Conservation (phyloP, 2,888 invertebrate genomes). For the Polyploca ridens region DNA sequence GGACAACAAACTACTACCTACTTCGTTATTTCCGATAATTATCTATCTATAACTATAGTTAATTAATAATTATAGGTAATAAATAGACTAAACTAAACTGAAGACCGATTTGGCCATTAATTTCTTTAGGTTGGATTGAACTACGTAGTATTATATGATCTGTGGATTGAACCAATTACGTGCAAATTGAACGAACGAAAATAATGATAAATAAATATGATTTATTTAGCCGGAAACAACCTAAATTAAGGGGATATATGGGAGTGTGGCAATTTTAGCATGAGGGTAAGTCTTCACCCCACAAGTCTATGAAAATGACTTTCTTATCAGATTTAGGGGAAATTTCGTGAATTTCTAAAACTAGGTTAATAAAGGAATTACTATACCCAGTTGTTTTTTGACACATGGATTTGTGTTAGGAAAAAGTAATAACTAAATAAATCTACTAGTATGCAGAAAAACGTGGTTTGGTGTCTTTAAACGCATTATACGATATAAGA, state of each 20-base stretch:
- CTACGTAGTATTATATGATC: too few relatives aligned
- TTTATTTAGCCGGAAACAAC: constrained; percentile 17
- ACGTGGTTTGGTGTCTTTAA: background rate
- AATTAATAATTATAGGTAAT: too few relatives aligned
- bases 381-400: constrained; percentile 35
- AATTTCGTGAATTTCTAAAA: constrained; percentile 63
- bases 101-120: background rate
- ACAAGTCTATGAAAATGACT: constrained; percentile 52
- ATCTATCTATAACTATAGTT: too few relatives aligned
- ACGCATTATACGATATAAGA: background rate
- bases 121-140: background rate
- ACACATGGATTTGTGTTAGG: constrained; percentile 1
- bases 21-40: too few relatives aligned
- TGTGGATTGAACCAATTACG: background rate
- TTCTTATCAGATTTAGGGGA: constrained; percentile 75
- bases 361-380: constrained; percentile 76
- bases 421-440: too few relatives aligned
- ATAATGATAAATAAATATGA: constrained; percentile 14
- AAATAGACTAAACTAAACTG: too few relatives aligned
- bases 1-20: too few relatives aligned
- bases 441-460: too few relatives aligned
- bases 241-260: constrained; percentile 16
- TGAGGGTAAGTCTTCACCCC: constrained; percentile 24
- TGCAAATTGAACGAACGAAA: background rate
- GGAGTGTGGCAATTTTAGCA: background rate